Evolutionary conservation across 1,140 invertebrate species (phyloP).

Genomic region (Pantala flavescens): DNA sequence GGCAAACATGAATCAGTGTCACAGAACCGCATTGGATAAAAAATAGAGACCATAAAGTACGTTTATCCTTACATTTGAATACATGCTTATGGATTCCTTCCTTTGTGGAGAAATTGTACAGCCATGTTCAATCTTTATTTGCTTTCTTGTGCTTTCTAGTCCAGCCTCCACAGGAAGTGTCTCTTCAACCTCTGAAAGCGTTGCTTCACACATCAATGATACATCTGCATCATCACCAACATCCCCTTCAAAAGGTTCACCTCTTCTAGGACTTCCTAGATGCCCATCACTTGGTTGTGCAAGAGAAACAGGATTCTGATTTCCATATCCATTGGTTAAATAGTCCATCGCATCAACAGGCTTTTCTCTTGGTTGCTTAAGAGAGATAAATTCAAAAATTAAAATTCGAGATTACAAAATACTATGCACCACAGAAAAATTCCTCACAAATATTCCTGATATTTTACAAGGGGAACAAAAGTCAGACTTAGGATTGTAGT

Average conservation of each 20-base stretch:
- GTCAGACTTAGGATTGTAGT: too few species aligned
- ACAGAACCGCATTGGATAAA: background rate
- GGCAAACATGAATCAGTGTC: background rate
- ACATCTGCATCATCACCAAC: background rate
- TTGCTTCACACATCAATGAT: background rate
- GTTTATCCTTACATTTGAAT: background rate
- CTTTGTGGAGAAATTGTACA: background rate
- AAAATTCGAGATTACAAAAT: too few species aligned
- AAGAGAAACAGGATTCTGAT: too few species aligned
- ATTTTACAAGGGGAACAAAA: too few species aligned
- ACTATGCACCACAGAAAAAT: too few species aligned
- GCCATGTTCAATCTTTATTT: background rate
- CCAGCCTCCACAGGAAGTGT: background rate
- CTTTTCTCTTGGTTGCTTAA: too few species aligned
- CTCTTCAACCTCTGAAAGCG: background rate
- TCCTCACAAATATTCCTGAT: too few species aligned
- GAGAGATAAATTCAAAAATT: too few species aligned
- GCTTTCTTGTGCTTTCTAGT: background rate
- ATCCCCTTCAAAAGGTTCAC: background rate
- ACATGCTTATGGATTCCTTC: background rate
- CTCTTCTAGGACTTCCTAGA: background rate
- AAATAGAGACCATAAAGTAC: background rate
- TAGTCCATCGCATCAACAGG: too few species aligned
- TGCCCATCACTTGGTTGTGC: background rate
- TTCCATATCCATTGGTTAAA: too few species aligned